phyloP scores from a whole-genome alignment of 2,888 invertebrate genomes.

The Schrankia costaestrigalis region DNA sequence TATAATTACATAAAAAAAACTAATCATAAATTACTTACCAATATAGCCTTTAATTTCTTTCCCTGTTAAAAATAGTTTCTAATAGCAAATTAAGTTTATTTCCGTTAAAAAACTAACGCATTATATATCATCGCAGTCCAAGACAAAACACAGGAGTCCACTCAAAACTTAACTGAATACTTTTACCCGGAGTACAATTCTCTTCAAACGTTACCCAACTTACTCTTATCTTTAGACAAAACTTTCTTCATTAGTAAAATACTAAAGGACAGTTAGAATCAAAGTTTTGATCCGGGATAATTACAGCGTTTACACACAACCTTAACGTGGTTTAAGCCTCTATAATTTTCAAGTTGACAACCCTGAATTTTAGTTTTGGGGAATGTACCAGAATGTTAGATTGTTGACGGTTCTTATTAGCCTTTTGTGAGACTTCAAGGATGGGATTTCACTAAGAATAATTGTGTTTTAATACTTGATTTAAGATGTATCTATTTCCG shows the following conservation, averaged over 20 bases:
- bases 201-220: slow-evolving; percentile 17
- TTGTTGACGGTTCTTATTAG: no score
- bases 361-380: slow-evolving; percentile 17
- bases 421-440: no score
- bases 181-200: slow-evolving; percentile 6
- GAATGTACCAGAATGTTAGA: slow-evolving; percentile 10
- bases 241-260: slow-evolving; percentile 51
- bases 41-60: no score
- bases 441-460: no score
- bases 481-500: no score
- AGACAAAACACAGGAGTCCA: no score
- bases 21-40: no score
- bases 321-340: slow-evolving; percentile 17
- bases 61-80: no score
- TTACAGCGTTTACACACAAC: slow-evolving; percentile 40
- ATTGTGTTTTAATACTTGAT: slow-evolving; percentile 29
- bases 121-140: background rate
- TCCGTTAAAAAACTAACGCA: no score
- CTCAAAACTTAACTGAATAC: slow-evolving; percentile 3
- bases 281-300: slow-evolving; percentile 53
- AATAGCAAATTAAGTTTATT: no score
- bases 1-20: no score
- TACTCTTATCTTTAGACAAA: slow-evolving; percentile 32
- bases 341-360: slow-evolving; percentile 22
- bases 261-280: slow-evolving; percentile 31